Evolutionary conservation across 2,113 vertebrate genomes (phyloP).

Genomic region (Corydoras maculifer): DNA sequence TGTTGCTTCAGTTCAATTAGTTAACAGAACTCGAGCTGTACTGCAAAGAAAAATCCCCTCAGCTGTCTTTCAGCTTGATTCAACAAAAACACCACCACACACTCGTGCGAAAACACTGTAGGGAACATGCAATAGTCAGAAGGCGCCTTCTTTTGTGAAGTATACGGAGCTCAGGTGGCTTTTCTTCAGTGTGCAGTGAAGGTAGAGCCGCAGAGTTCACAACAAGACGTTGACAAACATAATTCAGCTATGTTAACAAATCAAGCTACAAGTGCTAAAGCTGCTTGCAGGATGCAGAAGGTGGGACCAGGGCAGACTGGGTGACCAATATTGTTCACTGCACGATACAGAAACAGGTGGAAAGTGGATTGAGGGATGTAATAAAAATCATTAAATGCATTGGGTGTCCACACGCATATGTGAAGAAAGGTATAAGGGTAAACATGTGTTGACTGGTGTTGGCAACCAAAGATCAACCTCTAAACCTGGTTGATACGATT

Average conservation of each 20-base stretch:
- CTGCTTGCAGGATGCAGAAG: neutral
- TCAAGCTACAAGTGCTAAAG: slow-evolving; percentile 29
- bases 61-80: neutral
- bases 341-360: too few relatives aligned
- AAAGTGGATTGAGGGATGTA: too few relatives aligned
- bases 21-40: neutral
- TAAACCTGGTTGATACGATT: too few relatives aligned
- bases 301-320: neutral
- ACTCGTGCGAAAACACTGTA: slow-evolving; percentile 37
- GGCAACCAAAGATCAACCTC: too few relatives aligned
- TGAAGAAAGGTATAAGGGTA: too few relatives aligned
- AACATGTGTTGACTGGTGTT: too few relatives aligned
- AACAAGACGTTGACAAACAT: too few relatives aligned
- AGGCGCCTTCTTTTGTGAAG: slow-evolving; percentile 10
- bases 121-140: slow-evolving; percentile 34
- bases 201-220: slow-evolving; percentile 1
- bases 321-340: neutral
- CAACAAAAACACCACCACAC: slow-evolving; percentile 22
- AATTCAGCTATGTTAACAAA: neutral
- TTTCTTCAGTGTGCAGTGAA: slow-evolving; percentile 23
- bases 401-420: too few relatives aligned
- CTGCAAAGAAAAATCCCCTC: neutral
- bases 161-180: slow-evolving; percentile 26
- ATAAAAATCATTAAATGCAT: too few relatives aligned
- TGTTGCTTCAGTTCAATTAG: slow-evolving; percentile 22